Base-by-base conservation (phyloP, 2,113 vertebrate genomes). In the Vidua chalybeata region DNA sequence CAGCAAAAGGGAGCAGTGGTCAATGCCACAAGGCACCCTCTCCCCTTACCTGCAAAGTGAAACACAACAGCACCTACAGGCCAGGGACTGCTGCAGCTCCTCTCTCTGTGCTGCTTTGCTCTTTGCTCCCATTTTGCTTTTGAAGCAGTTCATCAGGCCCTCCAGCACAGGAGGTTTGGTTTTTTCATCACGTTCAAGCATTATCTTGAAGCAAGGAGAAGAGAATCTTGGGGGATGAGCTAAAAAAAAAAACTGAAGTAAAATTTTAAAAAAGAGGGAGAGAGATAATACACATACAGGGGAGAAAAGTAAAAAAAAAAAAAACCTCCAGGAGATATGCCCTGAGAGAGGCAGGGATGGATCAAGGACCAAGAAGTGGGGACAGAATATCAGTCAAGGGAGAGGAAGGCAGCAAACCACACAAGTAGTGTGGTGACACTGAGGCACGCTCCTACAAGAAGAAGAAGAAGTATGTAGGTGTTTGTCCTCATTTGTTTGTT, bases 401-500 rank as follows among this genome's bases (percentile, higher is more conserved):
- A 75, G 12, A 19, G 19, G 27, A 22, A 56, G 67, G 59, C 68
- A 92, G 73, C 59, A 84, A 88, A 88, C 56, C 1, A 2, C 71
- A 54, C 35, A 33, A 77, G 46, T 31, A 49, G 43, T 9, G 2
- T 61, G 41, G 41, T 73, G 55, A 45, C 59, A 26, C 10, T 45
- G 45, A 16, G 23, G 30, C 54, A 52, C 0, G 0, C 45, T 90
- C 51, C 77, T 54, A 31, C 23, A 63, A 80, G 67, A 66, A 77
- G n/a, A 45, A 45, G 13, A 64, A 77, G 37, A 37, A 61, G 58
- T 61, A 35, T 39, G 54, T 51, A 49, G 63, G 59, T 85, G 51
- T 72, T 85, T 85, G 82, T 64, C 49, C 54, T 90, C 33, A 41
- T 90, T 67, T 67, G 11, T 84, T 93, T 87, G 43, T 46, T 74